Percentiles rank a stretch among this genome's conserved stretches.
These are phyloP conservation scores for Pangasius mekongensis DNA, from an alignment of 2,797 vertebrate species.

Conservation along the genomic window DNA sequence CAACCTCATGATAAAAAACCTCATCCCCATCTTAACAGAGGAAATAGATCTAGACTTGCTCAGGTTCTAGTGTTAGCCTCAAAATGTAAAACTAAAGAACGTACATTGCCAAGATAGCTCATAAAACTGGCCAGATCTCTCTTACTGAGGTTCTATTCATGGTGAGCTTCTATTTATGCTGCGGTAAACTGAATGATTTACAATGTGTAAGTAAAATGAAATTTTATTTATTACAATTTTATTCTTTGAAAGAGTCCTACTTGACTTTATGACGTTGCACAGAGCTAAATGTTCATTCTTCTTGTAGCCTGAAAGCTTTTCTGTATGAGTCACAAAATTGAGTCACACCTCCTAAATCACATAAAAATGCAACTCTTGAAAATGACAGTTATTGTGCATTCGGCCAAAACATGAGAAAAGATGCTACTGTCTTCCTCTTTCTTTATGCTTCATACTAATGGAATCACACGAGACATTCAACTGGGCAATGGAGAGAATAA, in stretches of 20 bases:
- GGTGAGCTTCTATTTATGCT: background rate
- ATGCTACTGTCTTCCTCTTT: background rate
- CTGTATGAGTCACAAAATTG: background rate
- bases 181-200: background rate
- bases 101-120: background rate
- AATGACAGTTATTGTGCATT: background rate
- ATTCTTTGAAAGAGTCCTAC: background rate
- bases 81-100: background rate
- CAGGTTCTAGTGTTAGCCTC: background rate
- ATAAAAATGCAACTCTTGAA: too few species aligned
- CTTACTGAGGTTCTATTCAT: background rate
- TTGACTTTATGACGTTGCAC: background rate
- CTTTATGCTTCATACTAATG: background rate
- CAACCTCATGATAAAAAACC: background rate
- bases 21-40: background rate
- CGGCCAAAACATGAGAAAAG: background rate
- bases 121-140: background rate
- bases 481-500: background rate
- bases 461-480: background rate
- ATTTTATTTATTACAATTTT: background rate
- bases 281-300: background rate
- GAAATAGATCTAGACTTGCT: background rate
- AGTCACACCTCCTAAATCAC: background rate
- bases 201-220: background rate
- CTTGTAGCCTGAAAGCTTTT: background rate